A percentile compares a stretch with the other conserved stretches of the same genome.
Conservation (phyloP, 2,888 invertebrate genomes). For the Caenorhabditis macrosperma region DNA sequence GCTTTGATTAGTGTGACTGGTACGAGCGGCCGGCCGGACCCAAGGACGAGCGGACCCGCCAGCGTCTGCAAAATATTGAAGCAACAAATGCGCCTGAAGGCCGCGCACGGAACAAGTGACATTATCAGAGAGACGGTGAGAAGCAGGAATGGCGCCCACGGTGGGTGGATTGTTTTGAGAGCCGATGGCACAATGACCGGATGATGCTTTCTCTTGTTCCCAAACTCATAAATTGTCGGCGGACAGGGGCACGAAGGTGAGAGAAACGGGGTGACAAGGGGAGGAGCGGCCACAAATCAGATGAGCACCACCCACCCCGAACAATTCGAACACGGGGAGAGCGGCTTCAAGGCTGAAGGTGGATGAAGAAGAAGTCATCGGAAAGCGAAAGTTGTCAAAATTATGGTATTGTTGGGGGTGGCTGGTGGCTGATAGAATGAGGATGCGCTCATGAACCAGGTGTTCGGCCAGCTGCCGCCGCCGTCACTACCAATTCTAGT, state of each 20-base stretch:
- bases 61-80: neutral
- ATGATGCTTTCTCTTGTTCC: conserved; percentile 27
- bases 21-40: neutral
- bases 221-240: conserved; percentile 46
- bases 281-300: conserved; percentile 26
- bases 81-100: neutral
- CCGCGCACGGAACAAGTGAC: neutral
- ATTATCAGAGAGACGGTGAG: neutral
- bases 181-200: conserved; percentile 3
- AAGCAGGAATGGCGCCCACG: neutral
- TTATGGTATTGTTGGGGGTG: conserved; percentile 41
- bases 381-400: conserved; percentile 53
- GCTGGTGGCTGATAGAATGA: conserved; percentile 3
- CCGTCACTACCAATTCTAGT: conserved; percentile 30
- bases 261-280: conserved; percentile 13
- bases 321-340: neutral
- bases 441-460: conserved; percentile 51
- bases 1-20: no score
- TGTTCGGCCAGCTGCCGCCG: conserved; percentile 55
- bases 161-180: conserved; percentile 25
- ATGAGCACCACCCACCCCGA: no score
- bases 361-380: neutral
- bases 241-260: conserved; percentile 11
- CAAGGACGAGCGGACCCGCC: neutral
- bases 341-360: neutral